These are phyloP conservation scores for Luidia sarsii DNA, from an alignment of 53 echinoderm and acorn worm genomes.

Conservation along the genomic window DNA sequence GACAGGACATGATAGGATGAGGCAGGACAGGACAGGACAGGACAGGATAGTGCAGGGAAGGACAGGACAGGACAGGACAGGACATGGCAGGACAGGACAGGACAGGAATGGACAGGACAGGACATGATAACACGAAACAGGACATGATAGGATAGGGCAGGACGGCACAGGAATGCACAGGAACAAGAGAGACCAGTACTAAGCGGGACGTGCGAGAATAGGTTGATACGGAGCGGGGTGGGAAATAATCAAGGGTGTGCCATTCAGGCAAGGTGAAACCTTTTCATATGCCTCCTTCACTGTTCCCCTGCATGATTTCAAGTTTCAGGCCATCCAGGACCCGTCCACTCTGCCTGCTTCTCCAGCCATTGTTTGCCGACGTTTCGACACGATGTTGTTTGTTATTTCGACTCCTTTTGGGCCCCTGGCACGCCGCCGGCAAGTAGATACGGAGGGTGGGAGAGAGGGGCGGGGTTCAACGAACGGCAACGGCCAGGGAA, in stretches of 20 bases:
- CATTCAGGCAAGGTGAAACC: too few relatives aligned
- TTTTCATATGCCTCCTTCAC: too few relatives aligned
- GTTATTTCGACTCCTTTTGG: slow-evolving; percentile 27
- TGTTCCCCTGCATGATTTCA: too few relatives aligned
- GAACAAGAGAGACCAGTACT: too few relatives aligned
- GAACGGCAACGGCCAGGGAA: slow-evolving; percentile 21
- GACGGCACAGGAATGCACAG: too few relatives aligned
- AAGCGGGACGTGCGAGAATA: too few relatives aligned
- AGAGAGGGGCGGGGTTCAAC: slow-evolving; percentile 42
- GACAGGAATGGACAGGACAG: not conserved
- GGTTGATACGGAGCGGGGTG: too few relatives aligned
- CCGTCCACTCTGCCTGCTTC: not conserved
- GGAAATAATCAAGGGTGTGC: too few relatives aligned
- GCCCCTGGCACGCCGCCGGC: slow-evolving; percentile 17
- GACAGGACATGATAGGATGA: slow-evolving; percentile 13
- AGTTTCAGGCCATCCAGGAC: not conserved
- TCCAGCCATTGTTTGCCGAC: slow-evolving; percentile 34
- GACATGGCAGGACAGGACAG: not conserved
- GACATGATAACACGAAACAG: not conserved
- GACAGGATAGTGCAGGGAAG: not conserved
- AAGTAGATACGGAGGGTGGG: not conserved
- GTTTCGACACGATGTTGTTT: slow-evolving; percentile 17
- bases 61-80: not conserved
- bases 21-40: not conserved
- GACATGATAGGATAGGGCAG: too few relatives aligned